Percentiles rank a stretch among this genome's conserved stretches.
phyloP scores from a whole-genome alignment of 2,888 invertebrate species.

The Cremastinae sp. region DNA sequence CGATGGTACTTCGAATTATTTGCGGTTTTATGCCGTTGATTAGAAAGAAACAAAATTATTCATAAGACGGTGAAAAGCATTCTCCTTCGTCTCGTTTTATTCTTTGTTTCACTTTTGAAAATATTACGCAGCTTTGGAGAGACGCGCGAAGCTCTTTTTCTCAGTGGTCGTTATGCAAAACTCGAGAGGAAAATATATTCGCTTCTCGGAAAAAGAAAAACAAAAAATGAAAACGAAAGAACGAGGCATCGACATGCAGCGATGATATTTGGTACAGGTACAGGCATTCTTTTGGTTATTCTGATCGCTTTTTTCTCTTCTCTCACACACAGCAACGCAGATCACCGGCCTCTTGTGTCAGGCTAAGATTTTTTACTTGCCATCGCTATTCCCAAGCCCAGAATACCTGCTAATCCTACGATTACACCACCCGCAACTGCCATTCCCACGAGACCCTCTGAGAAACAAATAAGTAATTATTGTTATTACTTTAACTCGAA shows the following conservation, averaged over 20 bases:
- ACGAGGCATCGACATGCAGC: slow-evolving; percentile 45
- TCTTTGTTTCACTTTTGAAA: slow-evolving; percentile 5
- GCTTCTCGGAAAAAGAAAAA: slow-evolving; percentile 5
- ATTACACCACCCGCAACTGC: slow-evolving; percentile 95
- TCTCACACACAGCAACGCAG: slow-evolving; percentile 30
- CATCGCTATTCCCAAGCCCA: slow-evolving; percentile 92
- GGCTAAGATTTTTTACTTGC: slow-evolving; percentile 79
- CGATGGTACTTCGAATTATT: slow-evolving; percentile 35
- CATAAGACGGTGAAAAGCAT: slow-evolving; percentile 50
- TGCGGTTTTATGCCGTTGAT: slow-evolving; percentile 40
- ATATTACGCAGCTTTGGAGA: slow-evolving; percentile 9
- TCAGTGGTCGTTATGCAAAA: too few relatives aligned
- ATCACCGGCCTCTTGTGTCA: slow-evolving; percentile 14
- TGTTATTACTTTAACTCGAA: slow-evolving; percentile 54
- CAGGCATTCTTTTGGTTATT: slow-evolving; percentile 50
- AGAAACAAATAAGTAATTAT: slow-evolving; percentile 56
- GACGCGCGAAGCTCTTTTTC: neutral
- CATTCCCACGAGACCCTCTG: slow-evolving; percentile 93
- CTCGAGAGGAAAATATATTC: slow-evolving; percentile 22
- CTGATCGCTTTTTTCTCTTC: slow-evolving; percentile 31
- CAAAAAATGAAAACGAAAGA: slow-evolving; percentile 26
- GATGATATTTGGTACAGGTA: slow-evolving; percentile 61
- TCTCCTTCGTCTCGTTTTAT: slow-evolving; percentile 16
- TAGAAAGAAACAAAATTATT: slow-evolving; percentile 26
- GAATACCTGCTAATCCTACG: slow-evolving; percentile 90